A percentile compares a stretch with the other conserved stretches of the same genome.
phyloP scores from a whole-genome alignment of 2,113 vertebrate genomes.

The Paratilapia polleni region DNA sequence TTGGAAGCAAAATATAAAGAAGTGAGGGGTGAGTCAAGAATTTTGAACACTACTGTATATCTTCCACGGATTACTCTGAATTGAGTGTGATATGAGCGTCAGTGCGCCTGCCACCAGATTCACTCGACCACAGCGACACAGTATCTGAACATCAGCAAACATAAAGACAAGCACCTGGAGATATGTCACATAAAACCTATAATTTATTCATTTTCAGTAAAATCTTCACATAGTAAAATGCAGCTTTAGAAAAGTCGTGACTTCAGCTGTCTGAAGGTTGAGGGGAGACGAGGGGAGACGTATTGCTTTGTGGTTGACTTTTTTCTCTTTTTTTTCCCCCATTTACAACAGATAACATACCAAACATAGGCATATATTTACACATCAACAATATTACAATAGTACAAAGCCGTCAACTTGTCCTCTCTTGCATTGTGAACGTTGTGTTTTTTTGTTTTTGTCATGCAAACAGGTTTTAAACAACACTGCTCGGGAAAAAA shows the following conservation, averaged over 20 bases:
- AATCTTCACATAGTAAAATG: conserved; percentile 76
- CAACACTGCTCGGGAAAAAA: conserved; percentile 39
- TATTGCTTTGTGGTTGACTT: conserved; percentile 72
- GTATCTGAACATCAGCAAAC: neutral
- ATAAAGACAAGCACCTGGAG: conserved; percentile 4
- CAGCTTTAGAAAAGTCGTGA: conserved; percentile 76
- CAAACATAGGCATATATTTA: conserved; percentile 74
- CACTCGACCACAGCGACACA: neutral
- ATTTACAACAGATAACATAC: conserved; percentile 74
- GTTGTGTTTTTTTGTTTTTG: conserved; percentile 33
- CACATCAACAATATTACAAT: conserved; percentile 76
- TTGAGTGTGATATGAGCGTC: neutral
- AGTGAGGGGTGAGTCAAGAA: too few relatives aligned
- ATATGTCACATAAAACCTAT: conserved; percentile 77
- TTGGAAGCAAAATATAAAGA: too few relatives aligned
- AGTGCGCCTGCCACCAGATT: neutral
- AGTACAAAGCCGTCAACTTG: conserved; percentile 70
- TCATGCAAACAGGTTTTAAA: conserved; percentile 74
- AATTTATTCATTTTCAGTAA: conserved; percentile 77
- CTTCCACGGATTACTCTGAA: neutral
- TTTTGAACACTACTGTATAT: too few relatives aligned
- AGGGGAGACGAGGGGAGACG: conserved; percentile 59
- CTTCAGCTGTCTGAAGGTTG: conserved; percentile 51
- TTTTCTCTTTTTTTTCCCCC: conserved; percentile 30
- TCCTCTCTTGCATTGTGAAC: conserved; percentile 57